phyloP scores from a whole-genome alignment of 1,140 invertebrate genomes.

The Stegodyphus mimosarum region DNA sequence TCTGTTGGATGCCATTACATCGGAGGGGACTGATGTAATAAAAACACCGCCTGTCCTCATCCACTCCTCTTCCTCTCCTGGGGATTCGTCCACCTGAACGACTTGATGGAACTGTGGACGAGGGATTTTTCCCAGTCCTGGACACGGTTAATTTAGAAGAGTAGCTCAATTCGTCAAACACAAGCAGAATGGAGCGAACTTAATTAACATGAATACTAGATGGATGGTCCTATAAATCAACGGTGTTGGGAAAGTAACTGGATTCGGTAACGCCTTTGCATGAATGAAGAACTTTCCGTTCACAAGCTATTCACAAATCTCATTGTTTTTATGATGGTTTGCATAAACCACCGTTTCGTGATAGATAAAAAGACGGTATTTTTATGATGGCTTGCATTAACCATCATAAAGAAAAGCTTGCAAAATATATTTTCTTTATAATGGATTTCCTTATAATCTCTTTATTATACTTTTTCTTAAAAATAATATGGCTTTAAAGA shows the following conservation, averaged over 20 bases:
- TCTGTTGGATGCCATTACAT: not conserved
- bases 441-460: no score
- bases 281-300: no score
- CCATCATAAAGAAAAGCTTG: no score
- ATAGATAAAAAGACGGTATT: no score
- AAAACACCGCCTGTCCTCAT: slow-evolving; percentile 10
- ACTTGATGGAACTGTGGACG: not conserved
- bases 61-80: not conserved
- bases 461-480: no score
- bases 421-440: no score
- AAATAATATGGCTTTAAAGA: no score
- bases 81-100: slow-evolving; percentile 48
- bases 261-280: no score
- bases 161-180: not conserved
- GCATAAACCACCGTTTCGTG: no score
- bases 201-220: slow-evolving; percentile 43
- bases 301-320: no score
- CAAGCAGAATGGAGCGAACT: not conserved
- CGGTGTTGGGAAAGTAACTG: not conserved
- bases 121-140: slow-evolving; percentile 23
- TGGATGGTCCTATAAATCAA: not conserved
- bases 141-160: slow-evolving; percentile 26
- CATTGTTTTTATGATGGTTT: no score
- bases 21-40: slow-evolving; percentile 20
- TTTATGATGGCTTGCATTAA: no score